Conservation (phyloP, 2,113 vertebrate genomes). For the Oceanodroma tethys region DNA sequence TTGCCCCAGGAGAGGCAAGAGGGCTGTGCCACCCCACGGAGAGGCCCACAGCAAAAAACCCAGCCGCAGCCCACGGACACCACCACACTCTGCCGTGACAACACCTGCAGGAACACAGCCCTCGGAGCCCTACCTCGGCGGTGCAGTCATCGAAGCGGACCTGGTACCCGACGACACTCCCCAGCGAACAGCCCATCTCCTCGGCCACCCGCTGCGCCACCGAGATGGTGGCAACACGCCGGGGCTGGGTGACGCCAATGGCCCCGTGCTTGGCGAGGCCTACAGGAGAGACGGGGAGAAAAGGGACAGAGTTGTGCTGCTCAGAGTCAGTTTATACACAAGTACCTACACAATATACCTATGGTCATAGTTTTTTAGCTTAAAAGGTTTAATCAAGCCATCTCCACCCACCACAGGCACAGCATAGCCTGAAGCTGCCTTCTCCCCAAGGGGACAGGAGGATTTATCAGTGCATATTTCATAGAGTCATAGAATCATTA, state of each 20-base stretch:
- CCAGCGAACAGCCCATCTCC: slow-evolving; percentile 85
- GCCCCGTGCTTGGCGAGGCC: slow-evolving; percentile 83
- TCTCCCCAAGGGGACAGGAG: neutral
- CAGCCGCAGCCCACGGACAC: rapidly evolving
- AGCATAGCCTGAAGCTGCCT: neutral
- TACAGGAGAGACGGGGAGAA: slow-evolving; percentile 2
- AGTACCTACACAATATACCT: rapidly evolving
- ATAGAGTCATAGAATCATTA: no score
- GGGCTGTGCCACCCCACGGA: rapidly evolving
- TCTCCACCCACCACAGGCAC: neutral
- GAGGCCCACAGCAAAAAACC: rapidly evolving
- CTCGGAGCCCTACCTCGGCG: slow-evolving; percentile 76
- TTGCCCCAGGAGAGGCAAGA: neutral
- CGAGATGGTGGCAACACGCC: slow-evolving; percentile 91
- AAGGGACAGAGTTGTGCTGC: neutral
- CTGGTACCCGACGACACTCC: slow-evolving; percentile 89
- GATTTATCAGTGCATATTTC: neutral
- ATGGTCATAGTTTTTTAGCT: rapidly evolving
- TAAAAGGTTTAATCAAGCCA: rapidly evolving
- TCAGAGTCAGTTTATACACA: rapidly evolving
- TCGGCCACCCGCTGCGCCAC: slow-evolving; percentile 92
- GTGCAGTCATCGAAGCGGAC: slow-evolving; percentile 96
- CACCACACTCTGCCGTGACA: neutral
- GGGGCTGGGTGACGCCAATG: slow-evolving; percentile 90
- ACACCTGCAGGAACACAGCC: rapidly evolving